phyloP scores from a whole-genome alignment of 1,140 invertebrate species.

The Cecropterus lyciades region DNA sequence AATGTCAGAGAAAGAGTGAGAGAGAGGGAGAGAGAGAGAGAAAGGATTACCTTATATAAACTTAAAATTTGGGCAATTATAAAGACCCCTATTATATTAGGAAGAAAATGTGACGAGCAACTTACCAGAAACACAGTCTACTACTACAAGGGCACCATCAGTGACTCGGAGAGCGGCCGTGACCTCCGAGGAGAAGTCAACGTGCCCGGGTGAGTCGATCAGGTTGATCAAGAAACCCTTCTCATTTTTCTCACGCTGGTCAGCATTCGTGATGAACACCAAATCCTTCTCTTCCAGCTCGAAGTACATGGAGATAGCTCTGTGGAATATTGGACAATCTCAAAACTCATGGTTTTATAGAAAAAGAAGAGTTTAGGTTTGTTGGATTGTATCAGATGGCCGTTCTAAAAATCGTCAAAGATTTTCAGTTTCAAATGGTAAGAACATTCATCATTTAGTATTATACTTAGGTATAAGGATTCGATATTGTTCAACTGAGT shows the following conservation, averaged over 20 bases:
- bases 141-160: conserved; percentile 99
- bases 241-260: conserved; percentile 95
- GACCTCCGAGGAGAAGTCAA: conserved; percentile 99
- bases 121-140: conserved; percentile 99
- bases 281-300: conserved; percentile 96
- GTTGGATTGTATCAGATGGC: conserved; percentile 72
- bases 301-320: conserved; percentile 99
- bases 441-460: conserved; percentile 76
- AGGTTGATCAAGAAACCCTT: conserved; percentile 99
- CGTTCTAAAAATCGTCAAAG: conserved; percentile 79
- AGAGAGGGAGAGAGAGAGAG: too few relatives aligned
- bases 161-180: conserved; percentile 99
- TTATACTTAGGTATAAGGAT: not conserved
- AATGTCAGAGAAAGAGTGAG: too few relatives aligned
- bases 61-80: too few relatives aligned
- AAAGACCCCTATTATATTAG: too few relatives aligned
- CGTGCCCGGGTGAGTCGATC: conserved; percentile 99
- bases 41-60: too few relatives aligned
- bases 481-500: too few relatives aligned
- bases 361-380: not conserved
- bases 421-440: conserved; percentile 71
- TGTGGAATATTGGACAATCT: conserved; percentile 60
- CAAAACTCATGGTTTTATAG: not conserved
- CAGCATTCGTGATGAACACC: conserved; percentile 94
- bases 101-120: too few relatives aligned